A percentile compares a stretch with the other conserved stretches of the same genome.
Conservation (phyloP, 64 coral and sea anemone species). For the Platygyra sinensis region DNA sequence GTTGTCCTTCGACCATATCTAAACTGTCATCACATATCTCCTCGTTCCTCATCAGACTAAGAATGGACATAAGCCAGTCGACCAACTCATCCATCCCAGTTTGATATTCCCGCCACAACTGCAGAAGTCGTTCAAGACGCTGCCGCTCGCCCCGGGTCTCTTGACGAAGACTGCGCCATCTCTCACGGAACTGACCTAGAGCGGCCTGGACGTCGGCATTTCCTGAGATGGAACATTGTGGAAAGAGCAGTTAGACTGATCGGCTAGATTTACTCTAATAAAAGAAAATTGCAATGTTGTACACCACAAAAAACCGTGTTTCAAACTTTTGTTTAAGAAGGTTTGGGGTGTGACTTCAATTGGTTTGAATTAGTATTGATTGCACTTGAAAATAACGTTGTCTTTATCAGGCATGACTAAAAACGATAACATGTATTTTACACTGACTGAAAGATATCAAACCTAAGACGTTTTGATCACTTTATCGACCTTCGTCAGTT, state of each 20-base stretch:
- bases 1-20: conserved; percentile 68
- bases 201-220: conserved; percentile 60
- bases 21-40: conserved; percentile 43
- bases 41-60: conserved; percentile 60
- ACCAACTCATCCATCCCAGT: conserved; percentile 78
- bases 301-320: no score
- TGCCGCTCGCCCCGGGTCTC: conserved; percentile 71
- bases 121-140: conserved; percentile 70
- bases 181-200: conserved; percentile 69
- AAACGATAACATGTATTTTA: no score
- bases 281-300: no score
- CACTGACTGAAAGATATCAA: no score
- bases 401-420: no score
- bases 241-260: not conserved
- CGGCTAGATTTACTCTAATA: no score
- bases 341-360: no score
- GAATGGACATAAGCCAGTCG: conserved; percentile 78
- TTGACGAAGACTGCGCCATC: conserved; percentile 81
- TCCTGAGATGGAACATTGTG: conserved; percentile 20
- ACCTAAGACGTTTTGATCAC: no score
- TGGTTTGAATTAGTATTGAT: no score
- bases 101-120: conserved; percentile 92
- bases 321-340: no score
- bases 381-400: no score
- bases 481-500: no score